Evolutionary conservation across 2,797 vertebrate species (phyloP).

Genomic region (Xyrichtys novacula): DNA sequence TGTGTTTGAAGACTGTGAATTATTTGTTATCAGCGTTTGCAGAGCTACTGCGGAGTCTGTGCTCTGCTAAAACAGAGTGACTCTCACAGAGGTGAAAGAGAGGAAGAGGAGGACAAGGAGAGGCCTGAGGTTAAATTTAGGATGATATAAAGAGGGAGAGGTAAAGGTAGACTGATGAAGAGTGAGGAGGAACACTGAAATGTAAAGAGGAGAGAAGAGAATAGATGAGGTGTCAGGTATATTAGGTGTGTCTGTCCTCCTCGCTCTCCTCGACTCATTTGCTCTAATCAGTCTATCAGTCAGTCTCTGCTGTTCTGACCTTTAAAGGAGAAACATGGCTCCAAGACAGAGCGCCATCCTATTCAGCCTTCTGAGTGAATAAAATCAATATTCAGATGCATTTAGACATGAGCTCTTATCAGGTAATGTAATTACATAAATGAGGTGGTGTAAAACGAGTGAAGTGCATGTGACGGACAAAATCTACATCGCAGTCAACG

Average conservation of each 20-base stretch:
- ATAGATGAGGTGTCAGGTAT: slow-evolving; percentile 2
- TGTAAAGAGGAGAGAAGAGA: background rate
- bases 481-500: too few relatives aligned
- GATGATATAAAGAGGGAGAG: background rate
- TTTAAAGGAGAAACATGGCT: slow-evolving; percentile 40
- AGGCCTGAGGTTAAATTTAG: background rate
- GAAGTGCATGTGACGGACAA: too few relatives aligned
- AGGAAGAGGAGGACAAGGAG: background rate
- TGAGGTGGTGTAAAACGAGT: too few relatives aligned
- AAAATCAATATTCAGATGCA: too few relatives aligned
- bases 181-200: background rate
- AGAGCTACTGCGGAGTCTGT: slow-evolving; percentile 23
- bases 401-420: too few relatives aligned
- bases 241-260: background rate
- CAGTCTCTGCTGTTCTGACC: slow-evolving; percentile 22
- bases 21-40: slow-evolving; percentile 15
- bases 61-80: slow-evolving; percentile 10
- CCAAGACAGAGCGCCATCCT: slow-evolving; percentile 24
- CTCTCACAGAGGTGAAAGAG: background rate
- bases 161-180: background rate
- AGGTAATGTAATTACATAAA: too few relatives aligned
- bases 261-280: background rate
- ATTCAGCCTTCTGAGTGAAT: too few relatives aligned
- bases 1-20: slow-evolving; percentile 13
- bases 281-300: slow-evolving; percentile 12